phyloP scores from a whole-genome alignment of 2,797 vertebrate genomes.

The Anableps anableps region DNA sequence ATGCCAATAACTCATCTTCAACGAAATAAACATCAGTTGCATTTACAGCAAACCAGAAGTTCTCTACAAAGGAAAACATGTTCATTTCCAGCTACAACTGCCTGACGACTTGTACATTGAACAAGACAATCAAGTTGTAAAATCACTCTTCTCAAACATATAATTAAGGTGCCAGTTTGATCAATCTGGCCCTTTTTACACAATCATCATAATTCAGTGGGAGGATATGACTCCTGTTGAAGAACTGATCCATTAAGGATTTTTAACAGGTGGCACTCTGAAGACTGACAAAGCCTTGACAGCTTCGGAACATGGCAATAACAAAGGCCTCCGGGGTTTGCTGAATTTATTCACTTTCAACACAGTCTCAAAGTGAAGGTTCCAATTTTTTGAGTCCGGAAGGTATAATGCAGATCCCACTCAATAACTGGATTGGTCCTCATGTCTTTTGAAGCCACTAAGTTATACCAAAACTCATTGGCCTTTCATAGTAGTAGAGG shows the following conservation, averaged over 20 bases:
- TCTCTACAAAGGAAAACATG: conserved; percentile 40
- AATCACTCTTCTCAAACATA: conserved; percentile 31
- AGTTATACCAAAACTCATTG: background rate
- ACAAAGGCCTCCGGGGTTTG: conserved; percentile 22
- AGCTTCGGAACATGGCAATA: conserved; percentile 38
- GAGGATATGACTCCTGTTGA: conserved; percentile 26
- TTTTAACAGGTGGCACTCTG: conserved; percentile 10
- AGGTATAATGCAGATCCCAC: background rate
- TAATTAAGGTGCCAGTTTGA: conserved; percentile 24
- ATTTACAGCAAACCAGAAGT: conserved; percentile 62
- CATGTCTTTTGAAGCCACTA: background rate
- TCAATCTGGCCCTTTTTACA: conserved; percentile 17
- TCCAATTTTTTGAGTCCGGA: background rate
- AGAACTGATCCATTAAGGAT: conserved; percentile 33
- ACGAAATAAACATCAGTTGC: conserved; percentile 71
- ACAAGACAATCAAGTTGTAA: conserved; percentile 46
- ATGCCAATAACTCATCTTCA: conserved; percentile 74
- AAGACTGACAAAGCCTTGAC: conserved; percentile 38
- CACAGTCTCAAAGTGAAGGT: background rate
- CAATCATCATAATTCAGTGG: conserved; percentile 25
- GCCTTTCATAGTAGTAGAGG: background rate
- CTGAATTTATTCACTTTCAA: conserved; percentile 20
- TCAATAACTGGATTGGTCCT: background rate
- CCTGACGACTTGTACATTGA: conserved; percentile 31
- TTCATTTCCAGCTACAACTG: conserved; percentile 49